phyloP scores from a whole-genome alignment of 1,140 invertebrate genomes.

The Melitaea cinxia region DNA sequence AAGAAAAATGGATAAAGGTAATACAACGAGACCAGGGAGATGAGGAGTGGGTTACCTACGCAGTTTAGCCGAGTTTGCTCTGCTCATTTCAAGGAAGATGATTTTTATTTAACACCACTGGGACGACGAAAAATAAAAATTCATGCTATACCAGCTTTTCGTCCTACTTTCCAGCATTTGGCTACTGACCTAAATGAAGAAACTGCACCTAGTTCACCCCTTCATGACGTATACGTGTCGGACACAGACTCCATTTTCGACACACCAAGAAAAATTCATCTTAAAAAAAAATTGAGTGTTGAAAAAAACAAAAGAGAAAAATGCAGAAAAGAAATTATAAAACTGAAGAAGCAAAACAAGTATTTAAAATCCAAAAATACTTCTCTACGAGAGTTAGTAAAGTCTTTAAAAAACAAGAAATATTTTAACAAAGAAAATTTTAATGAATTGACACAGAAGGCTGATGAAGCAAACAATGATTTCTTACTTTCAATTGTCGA shows the following conservation, averaged over 20 bases:
- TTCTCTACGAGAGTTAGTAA: background rate
- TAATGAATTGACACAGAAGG: background rate
- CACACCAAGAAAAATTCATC: background rate
- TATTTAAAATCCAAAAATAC: background rate
- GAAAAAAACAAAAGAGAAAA: background rate
- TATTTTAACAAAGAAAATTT: background rate
- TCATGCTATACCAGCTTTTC: no score
- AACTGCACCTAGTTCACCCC: no score
- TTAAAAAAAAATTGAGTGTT: background rate
- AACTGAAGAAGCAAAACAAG: background rate
- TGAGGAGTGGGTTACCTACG: no score
- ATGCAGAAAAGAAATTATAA: background rate
- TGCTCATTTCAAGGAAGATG: no score
- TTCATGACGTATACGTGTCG: background rate
- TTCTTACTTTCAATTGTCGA: background rate
- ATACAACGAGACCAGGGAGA: no score
- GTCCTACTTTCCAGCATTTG: no score
- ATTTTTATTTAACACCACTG: no score
- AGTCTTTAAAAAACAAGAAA: constrained; percentile 1
- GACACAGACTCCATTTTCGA: background rate
- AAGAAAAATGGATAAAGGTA: no score
- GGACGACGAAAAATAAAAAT: no score
- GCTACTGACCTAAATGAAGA: no score
- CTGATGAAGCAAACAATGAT: background rate
- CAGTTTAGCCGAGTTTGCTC: no score